Evolutionary conservation across 2,797 vertebrate genomes (phyloP).

Genomic region (Tolypeutes matacus): DNA sequence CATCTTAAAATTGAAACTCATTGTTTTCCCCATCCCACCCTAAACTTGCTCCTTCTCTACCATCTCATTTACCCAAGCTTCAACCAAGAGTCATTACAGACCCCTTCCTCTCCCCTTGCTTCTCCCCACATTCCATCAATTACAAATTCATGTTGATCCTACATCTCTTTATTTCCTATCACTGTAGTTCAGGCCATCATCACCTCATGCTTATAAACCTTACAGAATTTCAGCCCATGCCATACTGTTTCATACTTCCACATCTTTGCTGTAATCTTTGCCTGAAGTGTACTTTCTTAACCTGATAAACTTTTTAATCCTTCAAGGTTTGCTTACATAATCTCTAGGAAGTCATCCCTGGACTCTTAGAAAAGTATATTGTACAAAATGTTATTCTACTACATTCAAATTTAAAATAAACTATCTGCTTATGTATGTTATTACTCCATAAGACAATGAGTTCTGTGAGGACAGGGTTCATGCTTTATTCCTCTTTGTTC

Average conservation of each 20-base stretch:
- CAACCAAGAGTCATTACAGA: background rate
- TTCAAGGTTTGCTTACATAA: background rate
- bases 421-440: background rate
- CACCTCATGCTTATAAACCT: background rate
- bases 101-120: background rate
- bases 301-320: background rate
- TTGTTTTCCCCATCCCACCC: background rate
- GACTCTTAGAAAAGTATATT: background rate
- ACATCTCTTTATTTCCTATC: background rate
- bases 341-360: background rate
- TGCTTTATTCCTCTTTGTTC: background rate
- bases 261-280: background rate
- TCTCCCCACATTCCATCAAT: background rate
- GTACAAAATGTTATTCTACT: background rate
- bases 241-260: background rate
- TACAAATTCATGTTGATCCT: background rate
- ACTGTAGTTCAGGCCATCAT: background rate
- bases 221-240: background rate
- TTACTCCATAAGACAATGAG: background rate
- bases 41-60: background rate
- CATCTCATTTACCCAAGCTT: background rate
- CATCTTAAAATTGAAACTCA: background rate
- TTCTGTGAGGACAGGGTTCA: background rate
- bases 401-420: conserved; percentile 5
- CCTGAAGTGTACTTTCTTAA: background rate